Base-by-base conservation (phyloP, 92 coral and sea anemone genomes). In the Paramuricea clavata region DNA sequence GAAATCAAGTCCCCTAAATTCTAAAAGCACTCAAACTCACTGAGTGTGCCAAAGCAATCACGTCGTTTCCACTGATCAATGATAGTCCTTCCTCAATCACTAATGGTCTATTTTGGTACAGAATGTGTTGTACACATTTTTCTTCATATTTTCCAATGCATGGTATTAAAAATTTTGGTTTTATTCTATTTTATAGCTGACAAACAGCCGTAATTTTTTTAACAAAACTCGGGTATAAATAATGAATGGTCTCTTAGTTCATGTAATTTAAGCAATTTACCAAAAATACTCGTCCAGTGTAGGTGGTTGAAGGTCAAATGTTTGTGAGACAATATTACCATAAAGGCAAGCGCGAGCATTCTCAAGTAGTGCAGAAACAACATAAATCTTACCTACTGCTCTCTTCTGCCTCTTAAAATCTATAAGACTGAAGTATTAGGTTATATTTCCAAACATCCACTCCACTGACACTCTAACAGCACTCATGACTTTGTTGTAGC, bases 361-460 rank as follows among this genome's bases (percentile, higher is more conserved):
- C 19, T 60, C 59, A 5, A 81, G 23, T 15, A 61, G 6, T 81
- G 74, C 85, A 36, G 41, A 81, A 2, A 74, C 61, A 6, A 74
- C 7, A 19, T 81, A 81, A 25, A 81, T 35, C 59, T 81, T 67
- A 6, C 86, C 86, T 9, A 81, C 76, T 17, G 76, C 76, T 42
- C 44, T 81, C 35, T 30, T 17, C 27, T 81, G 86, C 17, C 56
- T 67, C 76, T 81, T 81, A 65, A 81, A 64, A 74, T 81, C 86
- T 39, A 65, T 81, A 7, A 65, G 64, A 10, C 54, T 64, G 12
- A n/a, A 39, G 64, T 81, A 81, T 10, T 35, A 64, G 15, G 26
- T 81, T 61, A 81, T 81, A 15, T 60, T 64, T 42, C 86, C 86
- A 44, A 81, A 81, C 86, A 81, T 81, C 86, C 86, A 65, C 49